A percentile compares a stretch with the other conserved stretches of the same genome.
Evolutionary conservation across 2,113 vertebrate genomes (phyloP).

Genomic region (Pelusios castaneus): DNA sequence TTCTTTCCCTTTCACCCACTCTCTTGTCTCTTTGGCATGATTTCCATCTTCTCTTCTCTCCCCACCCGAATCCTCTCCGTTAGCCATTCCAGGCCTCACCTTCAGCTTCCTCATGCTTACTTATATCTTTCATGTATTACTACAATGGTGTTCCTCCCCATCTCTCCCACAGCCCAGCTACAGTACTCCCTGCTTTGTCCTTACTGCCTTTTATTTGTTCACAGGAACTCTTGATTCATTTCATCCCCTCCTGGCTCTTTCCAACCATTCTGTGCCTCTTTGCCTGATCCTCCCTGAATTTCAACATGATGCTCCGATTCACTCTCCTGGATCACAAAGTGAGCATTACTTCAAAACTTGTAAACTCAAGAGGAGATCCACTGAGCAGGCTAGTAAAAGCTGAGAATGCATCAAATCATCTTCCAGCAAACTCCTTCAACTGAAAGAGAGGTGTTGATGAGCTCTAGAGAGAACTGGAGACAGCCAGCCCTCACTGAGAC

Average conservation of each 20-base stretch:
- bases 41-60: neutral
- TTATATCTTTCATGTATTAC: neutral
- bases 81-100: neutral
- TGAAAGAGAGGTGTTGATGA: conserved; percentile 12
- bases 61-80: neutral
- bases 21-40: neutral
- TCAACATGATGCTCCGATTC: neutral
- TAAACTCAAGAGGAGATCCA: neutral
- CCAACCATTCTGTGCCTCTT: conserved; percentile 22
- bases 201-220: neutral
- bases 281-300: neutral
- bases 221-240: neutral
- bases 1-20: neutral
- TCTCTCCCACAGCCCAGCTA: neutral
- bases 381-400: neutral
- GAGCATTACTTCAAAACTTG: neutral
- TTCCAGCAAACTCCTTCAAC: neutral
- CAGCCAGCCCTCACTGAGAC: neutral
- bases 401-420: conserved; percentile 21
- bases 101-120: neutral
- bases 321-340: neutral
- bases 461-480: neutral
- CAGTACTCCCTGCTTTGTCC: neutral
- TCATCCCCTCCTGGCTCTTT: neutral
- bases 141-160: neutral